Percentiles rank a stretch among this genome's conserved stretches.
Conservation (phyloP, 2,888 invertebrate genomes). For the Ashinkailepas kermadecensis region DNA sequence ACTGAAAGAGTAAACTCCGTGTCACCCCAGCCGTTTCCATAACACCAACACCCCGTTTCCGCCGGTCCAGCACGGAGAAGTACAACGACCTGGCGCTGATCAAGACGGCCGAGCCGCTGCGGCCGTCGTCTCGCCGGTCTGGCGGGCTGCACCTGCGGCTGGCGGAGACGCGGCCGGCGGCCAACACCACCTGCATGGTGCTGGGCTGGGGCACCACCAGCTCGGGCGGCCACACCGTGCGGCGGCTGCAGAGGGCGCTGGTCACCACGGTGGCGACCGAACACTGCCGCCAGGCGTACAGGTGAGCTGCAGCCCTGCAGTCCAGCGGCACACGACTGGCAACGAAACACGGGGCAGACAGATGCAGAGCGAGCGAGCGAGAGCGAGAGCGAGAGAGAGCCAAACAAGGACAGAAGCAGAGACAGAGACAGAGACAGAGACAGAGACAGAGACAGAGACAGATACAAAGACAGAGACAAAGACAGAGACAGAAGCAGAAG, state of each 20-base stretch:
- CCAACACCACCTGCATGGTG: background rate
- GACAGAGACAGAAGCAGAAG: too few species aligned
- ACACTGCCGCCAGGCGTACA: background rate
- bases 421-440: too few species aligned
- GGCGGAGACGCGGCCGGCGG: background rate
- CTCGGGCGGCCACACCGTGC: background rate
- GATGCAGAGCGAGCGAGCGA: too few species aligned
- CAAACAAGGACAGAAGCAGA: too few species aligned
- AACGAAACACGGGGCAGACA: too few species aligned
- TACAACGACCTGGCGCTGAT: slow-evolving; percentile 46
- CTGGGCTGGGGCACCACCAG: slow-evolving; percentile 5
- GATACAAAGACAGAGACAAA: too few species aligned
- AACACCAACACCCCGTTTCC: too few species aligned
- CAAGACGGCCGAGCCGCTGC: slow-evolving; percentile 43
- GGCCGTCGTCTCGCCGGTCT: slow-evolving; percentile 43
- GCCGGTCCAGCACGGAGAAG: slow-evolving; percentile 41
- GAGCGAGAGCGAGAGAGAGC: too few species aligned
- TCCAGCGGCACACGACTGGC: too few species aligned
- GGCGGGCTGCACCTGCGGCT: slow-evolving; percentile 40
- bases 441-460: too few species aligned
- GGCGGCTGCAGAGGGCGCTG: background rate
- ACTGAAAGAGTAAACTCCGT: too few species aligned
- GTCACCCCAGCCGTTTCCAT: too few species aligned
- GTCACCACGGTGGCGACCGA: background rate
- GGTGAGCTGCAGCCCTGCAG: background rate